Evolutionary conservation across 37 sponge, comb jelly and placozoan genomes (phyloP), one percentile per base, ranked within the genome.

Genomic region (Tethya wilhelma): DNA sequence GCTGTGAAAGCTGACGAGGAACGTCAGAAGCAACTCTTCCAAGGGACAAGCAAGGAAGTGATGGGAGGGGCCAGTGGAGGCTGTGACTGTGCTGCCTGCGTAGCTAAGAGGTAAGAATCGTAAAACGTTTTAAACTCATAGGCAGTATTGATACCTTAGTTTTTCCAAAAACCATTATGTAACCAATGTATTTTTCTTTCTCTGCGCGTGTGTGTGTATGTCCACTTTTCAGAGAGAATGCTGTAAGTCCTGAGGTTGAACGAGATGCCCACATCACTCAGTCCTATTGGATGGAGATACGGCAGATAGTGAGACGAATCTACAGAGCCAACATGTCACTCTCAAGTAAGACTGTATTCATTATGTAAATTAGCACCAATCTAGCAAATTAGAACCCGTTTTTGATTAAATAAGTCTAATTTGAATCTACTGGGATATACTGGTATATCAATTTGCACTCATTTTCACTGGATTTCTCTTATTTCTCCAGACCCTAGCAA

Each of bases 241-340:
- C 83, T 17, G 63, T 60, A 0, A 44, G 80, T 38, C 83, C 82
- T 1, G 83, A 88, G 71, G 86, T 75, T 43, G 93, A 87, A 56
- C 68, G 81, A 22, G 93, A 92, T 37, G 74, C 77, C 14, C 89
- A 87, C 43, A 80, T 79, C 23, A 87, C 85, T 1, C 93, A 92
- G 73, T 84, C 80, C 37, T 84, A 92, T 56, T 92, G 93, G 93
- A 92, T 92, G 93, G 93, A 92, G 71, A 78, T 92, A 32, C 45
- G 93, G 17, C 89, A 92, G 28, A 68, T 87, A 17, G 85, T 92
- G 19, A 74, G 89, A 1, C 64, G 81, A 30, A 87, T 91, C 73
- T 92, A 92, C 73, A 37, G 93, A 64, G 81, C 85, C 38, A 80
- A 60, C 37, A 80, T 76, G 65, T 60, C 46, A 38, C 67, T 85